Conservation (phyloP, 2,888 invertebrate genomes). For the Creontiades dilutus region DNA sequence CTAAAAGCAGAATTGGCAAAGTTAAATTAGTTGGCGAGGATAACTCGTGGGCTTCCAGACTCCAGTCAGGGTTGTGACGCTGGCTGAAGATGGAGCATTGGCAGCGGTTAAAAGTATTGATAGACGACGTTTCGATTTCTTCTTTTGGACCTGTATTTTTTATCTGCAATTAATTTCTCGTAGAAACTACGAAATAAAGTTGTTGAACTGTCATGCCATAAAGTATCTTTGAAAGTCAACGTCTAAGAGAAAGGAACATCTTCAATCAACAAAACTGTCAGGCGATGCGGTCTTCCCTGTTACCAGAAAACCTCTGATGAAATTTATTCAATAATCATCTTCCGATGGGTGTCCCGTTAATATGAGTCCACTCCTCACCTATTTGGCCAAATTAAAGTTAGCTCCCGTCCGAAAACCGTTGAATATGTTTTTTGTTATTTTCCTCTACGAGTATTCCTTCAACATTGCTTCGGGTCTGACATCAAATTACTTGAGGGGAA, state of each 20-base stretch:
- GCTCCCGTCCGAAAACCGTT: too few species aligned
- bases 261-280: too few species aligned
- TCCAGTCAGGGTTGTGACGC: conserved; percentile 37
- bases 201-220: too few species aligned
- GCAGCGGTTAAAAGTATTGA: conserved; percentile 1
- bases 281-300: too few species aligned
- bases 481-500: conserved; percentile 56
- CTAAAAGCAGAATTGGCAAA: conserved; percentile 63
- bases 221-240: too few species aligned
- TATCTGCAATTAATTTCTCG: not conserved
- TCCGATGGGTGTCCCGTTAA: too few species aligned
- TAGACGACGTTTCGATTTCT: not conserved
- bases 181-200: too few species aligned
- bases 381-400: too few species aligned
- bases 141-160: not conserved
- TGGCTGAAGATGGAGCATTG: not conserved
- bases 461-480: not conserved
- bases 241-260: too few species aligned
- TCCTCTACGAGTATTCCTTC: not conserved
- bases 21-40: conserved; percentile 66
- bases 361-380: too few species aligned
- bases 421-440: not conserved
- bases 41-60: conserved; percentile 54
- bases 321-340: too few species aligned
- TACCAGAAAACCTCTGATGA: too few species aligned